Conservation (phyloP, 2,888 invertebrate genomes). For the Microdon myrmicae region DNA sequence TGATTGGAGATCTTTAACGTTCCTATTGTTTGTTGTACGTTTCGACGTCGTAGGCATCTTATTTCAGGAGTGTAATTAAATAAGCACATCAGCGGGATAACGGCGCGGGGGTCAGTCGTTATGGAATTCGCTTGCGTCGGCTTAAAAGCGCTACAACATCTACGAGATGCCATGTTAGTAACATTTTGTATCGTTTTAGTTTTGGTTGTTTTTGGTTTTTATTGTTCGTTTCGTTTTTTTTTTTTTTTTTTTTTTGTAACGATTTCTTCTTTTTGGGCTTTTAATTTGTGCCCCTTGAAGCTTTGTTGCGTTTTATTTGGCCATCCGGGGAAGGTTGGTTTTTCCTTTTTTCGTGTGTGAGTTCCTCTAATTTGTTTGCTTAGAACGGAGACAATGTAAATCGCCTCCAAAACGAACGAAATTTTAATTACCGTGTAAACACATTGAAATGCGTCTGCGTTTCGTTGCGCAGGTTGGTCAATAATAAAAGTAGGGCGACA, state of each 20-base stretch:
- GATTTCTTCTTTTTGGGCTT: neutral
- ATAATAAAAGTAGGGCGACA: neutral
- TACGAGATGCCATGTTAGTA: conserved; percentile 1
- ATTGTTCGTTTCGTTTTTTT: conserved; percentile 6
- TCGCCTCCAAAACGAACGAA: conserved; percentile 36
- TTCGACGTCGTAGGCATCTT: conserved; percentile 14
- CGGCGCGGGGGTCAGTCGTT: conserved; percentile 7
- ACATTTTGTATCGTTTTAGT: too few relatives aligned
- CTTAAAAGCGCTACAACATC: conserved; percentile 7
- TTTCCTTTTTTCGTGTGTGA: neutral
- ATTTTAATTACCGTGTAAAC: conserved; percentile 52
- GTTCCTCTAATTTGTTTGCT: conserved; percentile 26
- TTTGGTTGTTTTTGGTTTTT: too few relatives aligned
- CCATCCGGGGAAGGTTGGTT: too few relatives aligned
- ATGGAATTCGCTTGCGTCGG: neutral
- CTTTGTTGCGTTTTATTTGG: too few relatives aligned
- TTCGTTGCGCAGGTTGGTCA: conserved; percentile 30
- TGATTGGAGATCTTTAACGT: too few relatives aligned
- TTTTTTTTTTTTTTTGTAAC: neutral
- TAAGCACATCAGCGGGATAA: neutral
- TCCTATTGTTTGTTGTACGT: conserved; percentile 1
- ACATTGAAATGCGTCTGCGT: conserved; percentile 45
- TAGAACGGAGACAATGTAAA: neutral
- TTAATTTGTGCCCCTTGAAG: too few relatives aligned
- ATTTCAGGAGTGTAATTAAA: conserved; percentile 5